A percentile compares a stretch with the other conserved stretches of the same genome.
These are phyloP conservation scores for Ochotona curzoniae DNA, from an alignment of 2,113 vertebrate genomes.

Conservation along the genomic window DNA sequence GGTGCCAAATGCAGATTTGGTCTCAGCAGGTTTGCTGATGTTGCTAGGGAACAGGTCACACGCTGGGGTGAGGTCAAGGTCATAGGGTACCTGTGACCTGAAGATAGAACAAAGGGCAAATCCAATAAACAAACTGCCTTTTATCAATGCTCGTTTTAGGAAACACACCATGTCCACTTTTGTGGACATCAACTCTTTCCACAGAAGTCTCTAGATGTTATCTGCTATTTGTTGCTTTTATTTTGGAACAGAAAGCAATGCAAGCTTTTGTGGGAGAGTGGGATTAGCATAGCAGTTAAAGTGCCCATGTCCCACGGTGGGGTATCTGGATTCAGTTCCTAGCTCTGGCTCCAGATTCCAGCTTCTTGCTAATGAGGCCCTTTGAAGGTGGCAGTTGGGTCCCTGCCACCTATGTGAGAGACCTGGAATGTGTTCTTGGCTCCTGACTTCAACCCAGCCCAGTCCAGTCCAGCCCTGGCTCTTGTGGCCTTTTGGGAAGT, in stretches of 20 bases:
- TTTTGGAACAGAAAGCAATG: slow-evolving; percentile 6
- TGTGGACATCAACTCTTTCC: neutral
- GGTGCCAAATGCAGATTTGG: neutral
- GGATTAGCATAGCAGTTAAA: no score
- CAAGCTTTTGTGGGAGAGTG: neutral
- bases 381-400: no score
- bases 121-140: neutral
- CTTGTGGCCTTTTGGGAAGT: no score
- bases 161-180: neutral
- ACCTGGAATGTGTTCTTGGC: no score
- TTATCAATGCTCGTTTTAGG: neutral
- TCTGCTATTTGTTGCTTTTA: neutral
- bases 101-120: neutral
- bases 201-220: neutral
- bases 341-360: no score
- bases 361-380: no score
- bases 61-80: neutral
- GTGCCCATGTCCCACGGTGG: no score
- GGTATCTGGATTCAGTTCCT: no score
- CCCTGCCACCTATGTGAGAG: no score
- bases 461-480: no score
- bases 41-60: neutral
- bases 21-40: neutral
- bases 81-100: neutral
- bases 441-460: no score